Base-by-base conservation (phyloP, 2,113 vertebrate genomes). In the Rafetus swinhoei region DNA sequence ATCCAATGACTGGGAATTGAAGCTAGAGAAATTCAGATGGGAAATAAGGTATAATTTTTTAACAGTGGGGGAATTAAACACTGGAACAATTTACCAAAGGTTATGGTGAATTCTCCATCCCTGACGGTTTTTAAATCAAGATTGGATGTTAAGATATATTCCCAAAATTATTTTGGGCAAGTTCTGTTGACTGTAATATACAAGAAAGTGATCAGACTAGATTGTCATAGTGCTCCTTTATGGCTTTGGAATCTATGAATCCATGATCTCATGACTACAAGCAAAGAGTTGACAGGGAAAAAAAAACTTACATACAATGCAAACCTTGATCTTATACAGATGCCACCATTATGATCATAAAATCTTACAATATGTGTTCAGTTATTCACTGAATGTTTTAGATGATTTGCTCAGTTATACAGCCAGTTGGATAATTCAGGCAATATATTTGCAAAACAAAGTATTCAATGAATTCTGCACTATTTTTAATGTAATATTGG, bases 261-360 rank as follows among this genome's bases (percentile, higher is more conserved):
- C 65, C 18, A 95, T 95, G 92, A 93, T 94, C 93, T 95, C 83
- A 81, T 89, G 85, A 90, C 93, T 95, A 86, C 93, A 95, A 92
- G 85, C 83, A 96, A 88, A 97, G 93, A 86, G 90, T 60, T 93
- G 87, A 52, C 82, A 87, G 91, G 14, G 14, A 96, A 93, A 96
- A 93, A 96, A 32, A 0, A 84, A 72, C 19, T 72, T 35, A 72
- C 32, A 35, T 32, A 8, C 35, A 16, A 35, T 21, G 21, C 9
- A 72, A 72, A 72, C 16, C 65, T 8, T 35, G n/a, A 35, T 21
- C n/a, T 72, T 72, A n/a, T 16, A 35, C n/a, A 72, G 65, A 57
- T 56, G 12, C 12, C 79, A 90, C 79, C 88, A 60, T 62, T 65
- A 65, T 54, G 27, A 56, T 69, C 22, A 50, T 50, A 14, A 50